Evolutionary conservation across 2,113 vertebrate species (phyloP), one percentile per base, ranked within the genome.

Genomic region (Vanacampus margaritifer): DNA sequence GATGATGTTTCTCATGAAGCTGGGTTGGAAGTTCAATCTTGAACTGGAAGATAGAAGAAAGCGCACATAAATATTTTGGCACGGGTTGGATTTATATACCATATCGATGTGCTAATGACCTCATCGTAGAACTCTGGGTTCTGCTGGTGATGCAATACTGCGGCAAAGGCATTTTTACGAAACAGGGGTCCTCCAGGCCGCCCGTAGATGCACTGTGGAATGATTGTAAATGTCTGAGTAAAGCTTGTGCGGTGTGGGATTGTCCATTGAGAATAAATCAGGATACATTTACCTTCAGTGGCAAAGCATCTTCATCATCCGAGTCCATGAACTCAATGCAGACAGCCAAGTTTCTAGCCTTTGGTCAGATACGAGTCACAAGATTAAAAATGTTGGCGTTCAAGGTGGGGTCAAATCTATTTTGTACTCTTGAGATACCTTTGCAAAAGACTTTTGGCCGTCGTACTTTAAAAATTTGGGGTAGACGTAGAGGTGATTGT

Each of bases 61-160:
- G 65, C 1, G 65, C 1, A 70, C 6, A 53, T 17, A 58, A 64
- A 65, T 8, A 54, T 19, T 36, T 1, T 51, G 11, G 56, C 8
- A 39, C 0, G 0, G 36, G 45, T 11, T 26, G 23, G 32, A 3
- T 19, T 35, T 21, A 65, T 14, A 50, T 17, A 23, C n/a, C 8
- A 3, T n/a, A 12, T n/a, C 10, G 24, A 32, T 2, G 14, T 2
- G 23, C 85, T 19, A 8, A 57, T 91, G 84, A 99, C 97, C 93
- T 99, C 97, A 73, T 99, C 97, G 75, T 99, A 99, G 87, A 99
- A 98, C 78, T 99, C 97, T 9, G 97, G 97, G 87, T 93, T 98
- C 76, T 99, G 96, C 63, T 98, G 97, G 78, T 99, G 97, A 87
- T 99, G 97, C 36, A 99, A 86, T 69, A 99, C 96, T 26, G 93